These are phyloP conservation scores for Rhinolophus ferrumequinum DNA, from an alignment of 2,113 vertebrate species.

Conservation along the genomic window DNA sequence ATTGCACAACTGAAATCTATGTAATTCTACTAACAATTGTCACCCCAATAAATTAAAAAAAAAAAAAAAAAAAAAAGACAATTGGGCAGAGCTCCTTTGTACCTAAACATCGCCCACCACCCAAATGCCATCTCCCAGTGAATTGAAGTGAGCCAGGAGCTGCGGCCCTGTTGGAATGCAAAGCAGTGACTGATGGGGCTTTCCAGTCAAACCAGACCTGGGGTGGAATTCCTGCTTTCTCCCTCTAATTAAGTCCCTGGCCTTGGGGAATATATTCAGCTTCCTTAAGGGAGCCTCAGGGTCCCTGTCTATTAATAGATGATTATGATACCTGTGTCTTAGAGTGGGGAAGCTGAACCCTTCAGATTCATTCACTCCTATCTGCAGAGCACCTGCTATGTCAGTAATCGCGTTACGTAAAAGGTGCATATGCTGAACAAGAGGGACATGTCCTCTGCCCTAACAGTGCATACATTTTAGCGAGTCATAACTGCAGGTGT, in stretches of 20 bases:
- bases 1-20: too few relatives aligned
- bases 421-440: too few relatives aligned
- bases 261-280: neutral
- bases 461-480: neutral
- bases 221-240: neutral
- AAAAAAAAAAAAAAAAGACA: too few relatives aligned
- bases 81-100: constrained; percentile 46
- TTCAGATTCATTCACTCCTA: neutral
- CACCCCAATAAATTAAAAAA: too few relatives aligned
- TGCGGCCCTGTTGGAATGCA: neutral
- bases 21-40: too few relatives aligned
- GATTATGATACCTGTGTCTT: neutral
- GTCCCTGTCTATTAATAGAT: neutral
- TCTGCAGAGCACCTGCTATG: neutral
- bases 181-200: neutral
- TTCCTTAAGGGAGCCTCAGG: neutral
- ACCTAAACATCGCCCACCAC: constrained; percentile 42
- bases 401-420: neutral
- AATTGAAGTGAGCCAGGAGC: constrained; percentile 40
- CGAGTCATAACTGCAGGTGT: neutral
- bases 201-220: neutral
- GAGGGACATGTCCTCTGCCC: neutral
- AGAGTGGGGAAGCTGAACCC: neutral
- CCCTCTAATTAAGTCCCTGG: neutral
- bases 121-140: neutral